Evolutionary conservation across 2,113 vertebrate species (phyloP).

Genomic region (Eudyptes chrysolophus): DNA sequence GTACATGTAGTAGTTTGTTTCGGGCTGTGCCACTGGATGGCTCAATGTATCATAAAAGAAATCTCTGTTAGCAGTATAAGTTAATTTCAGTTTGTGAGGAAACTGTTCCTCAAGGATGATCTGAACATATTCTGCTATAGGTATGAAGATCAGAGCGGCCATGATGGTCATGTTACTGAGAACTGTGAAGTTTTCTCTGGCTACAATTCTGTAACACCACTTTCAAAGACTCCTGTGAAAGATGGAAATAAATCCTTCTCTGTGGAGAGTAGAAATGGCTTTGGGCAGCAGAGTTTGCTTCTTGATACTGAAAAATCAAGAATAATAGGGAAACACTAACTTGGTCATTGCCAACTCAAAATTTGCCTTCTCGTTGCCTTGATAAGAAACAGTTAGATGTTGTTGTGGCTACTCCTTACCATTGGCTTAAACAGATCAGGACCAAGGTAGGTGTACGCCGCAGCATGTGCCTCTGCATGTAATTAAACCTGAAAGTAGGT

Average conservation of each 20-base stretch:
- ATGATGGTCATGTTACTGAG: neutral
- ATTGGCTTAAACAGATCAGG: neutral
- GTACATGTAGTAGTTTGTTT: constrained; percentile 3
- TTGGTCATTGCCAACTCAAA: neutral
- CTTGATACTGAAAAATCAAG: neutral
- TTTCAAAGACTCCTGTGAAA: neutral
- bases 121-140: neutral
- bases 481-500: neutral
- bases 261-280: neutral
- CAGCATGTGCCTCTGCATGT: neutral
- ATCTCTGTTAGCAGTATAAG: neutral
- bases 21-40: constrained; percentile 56
- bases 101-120: neutral
- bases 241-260: neutral
- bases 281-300: neutral
- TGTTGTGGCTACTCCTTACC: neutral
- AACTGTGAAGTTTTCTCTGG: neutral
- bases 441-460: neutral
- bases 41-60: constrained; percentile 45
- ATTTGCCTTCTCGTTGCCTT: neutral
- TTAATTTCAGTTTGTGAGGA: neutral
- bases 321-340: neutral
- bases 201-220: neutral
- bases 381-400: neutral
- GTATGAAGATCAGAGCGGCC: neutral